Percentiles rank a stretch among this genome's conserved stretches.
phyloP scores from a whole-genome alignment of 2,797 vertebrate genomes.

The Halcyon badia region DNA sequence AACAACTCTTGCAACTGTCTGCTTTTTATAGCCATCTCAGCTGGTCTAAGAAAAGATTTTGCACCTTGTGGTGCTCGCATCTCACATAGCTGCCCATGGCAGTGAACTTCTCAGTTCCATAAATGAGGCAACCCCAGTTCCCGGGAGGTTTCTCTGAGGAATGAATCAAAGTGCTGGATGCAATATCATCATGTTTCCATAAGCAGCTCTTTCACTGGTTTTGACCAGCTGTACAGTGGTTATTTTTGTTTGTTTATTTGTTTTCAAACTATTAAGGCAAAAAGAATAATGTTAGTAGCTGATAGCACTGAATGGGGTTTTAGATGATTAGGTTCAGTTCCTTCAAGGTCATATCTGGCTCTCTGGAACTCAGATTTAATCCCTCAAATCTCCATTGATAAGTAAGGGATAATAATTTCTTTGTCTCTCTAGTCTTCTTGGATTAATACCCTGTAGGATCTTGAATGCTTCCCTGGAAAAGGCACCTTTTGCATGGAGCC shows the following conservation, averaged over 20 bases:
- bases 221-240: background rate
- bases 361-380: background rate
- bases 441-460: constrained; percentile 9
- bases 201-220: background rate
- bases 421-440: background rate
- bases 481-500: background rate
- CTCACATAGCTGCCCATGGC: background rate
- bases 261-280: background rate
- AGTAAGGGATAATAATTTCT: constrained; percentile 31
- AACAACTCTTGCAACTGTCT: background rate
- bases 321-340: background rate
- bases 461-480: background rate
- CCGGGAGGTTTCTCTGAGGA: background rate
- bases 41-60: background rate
- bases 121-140: background rate
- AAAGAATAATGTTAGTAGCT: background rate
- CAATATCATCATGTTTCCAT: background rate
- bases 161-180: background rate
- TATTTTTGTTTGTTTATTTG: background rate
- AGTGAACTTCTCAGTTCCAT: background rate
- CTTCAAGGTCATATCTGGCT: constrained; percentile 11
- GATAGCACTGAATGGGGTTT: background rate
- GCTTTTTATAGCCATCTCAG: background rate
- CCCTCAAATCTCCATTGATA: background rate
- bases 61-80: background rate